Base-by-base conservation (phyloP, 2,797 vertebrate species). In the Pipistrellus pygmaeus region DNA sequence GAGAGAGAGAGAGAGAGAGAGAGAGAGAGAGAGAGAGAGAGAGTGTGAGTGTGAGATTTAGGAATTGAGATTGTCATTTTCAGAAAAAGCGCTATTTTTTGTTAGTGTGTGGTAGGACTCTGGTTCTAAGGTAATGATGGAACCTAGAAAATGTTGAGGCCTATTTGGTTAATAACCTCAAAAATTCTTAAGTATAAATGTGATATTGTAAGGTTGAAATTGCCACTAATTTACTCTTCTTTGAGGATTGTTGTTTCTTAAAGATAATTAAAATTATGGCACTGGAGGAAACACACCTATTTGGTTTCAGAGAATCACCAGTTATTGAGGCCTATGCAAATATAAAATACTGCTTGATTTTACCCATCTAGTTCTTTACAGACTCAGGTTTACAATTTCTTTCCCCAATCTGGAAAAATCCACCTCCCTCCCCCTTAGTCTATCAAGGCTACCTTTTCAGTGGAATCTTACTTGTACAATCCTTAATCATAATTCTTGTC, bases 61-160 rank as follows among this genome's bases (percentile, higher is more conserved):
- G 71, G 32, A 41, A 80, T 93, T 85, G 38, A 91, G 55, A 73
- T 51, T 41, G 38, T 32, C 18, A 48, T 87, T 96, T 94, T 94
- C 60, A 78, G 66, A n/a, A 69, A 87, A 90, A 80, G 30, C 60
- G 14, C 27, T 72, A 7, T 71, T 86, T 89, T 95, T 95, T 94
- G n/a, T 92, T 72, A 78, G 30, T 27, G 95, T 94, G 66, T 91
- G 38, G 20, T 60, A 32, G 46, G 55, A 32, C n/a, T 41, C 32
- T 30, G 75, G 76, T 84, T 93, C 12, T 62, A 75, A 82, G 46
- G 48, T 17, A 51, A 23, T 64, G n/a, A 62, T 91, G 48, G 48
- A 30, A 90, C 23, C 21, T 64, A 80, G 84, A 73, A 35, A 84
- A 53, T 27, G 41, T 90, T 84, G 66, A 25, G 62, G 51, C 80